Evolutionary conservation across 1,140 invertebrate genomes (phyloP), one percentile per base, ranked within the genome.

Genomic region (Pseudomyrmex cubaensis): DNA sequence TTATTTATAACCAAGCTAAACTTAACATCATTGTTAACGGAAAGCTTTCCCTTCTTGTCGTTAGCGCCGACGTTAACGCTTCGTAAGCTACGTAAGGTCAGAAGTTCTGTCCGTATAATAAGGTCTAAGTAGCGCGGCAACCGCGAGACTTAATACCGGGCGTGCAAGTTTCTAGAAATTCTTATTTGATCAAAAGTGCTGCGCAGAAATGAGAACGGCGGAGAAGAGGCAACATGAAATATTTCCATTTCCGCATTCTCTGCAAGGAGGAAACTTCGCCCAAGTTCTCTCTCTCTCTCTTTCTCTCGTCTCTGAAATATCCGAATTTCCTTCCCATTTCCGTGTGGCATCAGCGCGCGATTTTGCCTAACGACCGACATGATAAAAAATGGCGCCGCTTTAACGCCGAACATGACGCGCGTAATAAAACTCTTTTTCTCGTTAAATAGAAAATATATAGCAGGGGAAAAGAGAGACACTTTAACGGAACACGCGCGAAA

Each of bases 181-280:
- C 50, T 69, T 57, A 57, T 25, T 22, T 77, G 64, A 67, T 77
- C 52, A 46, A 69, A 69, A 12, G 17, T 17, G 56, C 46, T 67
- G 25, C 46, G 52, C 50, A 48, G 62, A 77, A 77, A 57, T 69
- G 75, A 57, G 57, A 35, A 69, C 13, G 25, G 63, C 13, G 46
- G 17, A 67, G 35, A 35, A 35, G 35, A 66, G 25, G 13, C 35
- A 9, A 35, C 10, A 20, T 77, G 35, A 77, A 67, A 77, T 77
- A 77, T 77, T 77, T 67, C 64, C 62, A 63, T 76, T 77, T 56
- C 35, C 35, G 62, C 35, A 48, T 52, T 77, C 75, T 66, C 15
- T 2, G 50, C 50, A 35, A 35, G 5, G 35, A 63, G 50, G 35
- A 67, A 77, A 77, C 75, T 77, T 52, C 3, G 44, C 17, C 7